Evolutionary conservation across 2,888 invertebrate species (phyloP), one percentile per base, ranked within the genome.

Genomic region (Mythimna vitellina): DNA sequence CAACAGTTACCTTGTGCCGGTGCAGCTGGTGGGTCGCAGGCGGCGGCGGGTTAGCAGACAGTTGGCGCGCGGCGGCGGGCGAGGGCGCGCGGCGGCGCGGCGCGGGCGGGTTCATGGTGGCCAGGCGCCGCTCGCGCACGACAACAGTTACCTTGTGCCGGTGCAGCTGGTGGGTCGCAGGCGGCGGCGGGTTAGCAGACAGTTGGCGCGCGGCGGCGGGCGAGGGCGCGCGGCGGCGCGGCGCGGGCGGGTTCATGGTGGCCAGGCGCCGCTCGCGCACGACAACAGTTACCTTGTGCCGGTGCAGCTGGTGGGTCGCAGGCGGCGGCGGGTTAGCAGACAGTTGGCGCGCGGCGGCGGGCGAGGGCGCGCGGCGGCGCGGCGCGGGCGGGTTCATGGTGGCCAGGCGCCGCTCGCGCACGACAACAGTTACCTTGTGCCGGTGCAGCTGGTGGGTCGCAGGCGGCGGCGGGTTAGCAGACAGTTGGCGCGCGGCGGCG

Each of bases 341-440:
- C 69, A 96, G 96, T 75, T 94, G 97, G 0, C 96, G 86, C 70
- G 96, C 92, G 87, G 95, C 94, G 71, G 93, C 91, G 74, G 96
- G 95, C 60, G 96, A 95, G 80, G 95, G 92, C 62, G 95, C 94
- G 70, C 95, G 95, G 56, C 96, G 94, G 49, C 97, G 96, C 74
- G 98, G 98, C 80, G 98, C 97, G 58, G 58, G n/a, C n/a, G 38
- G 98, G 93, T 98, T 98, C 98, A 98, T 98, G 76, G 96, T 94
- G 73, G 14, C 42, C 42, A 42, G 42, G 75, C 97, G 96, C 75
- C 97, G 95, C 92, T 97, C 97, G 38, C 38, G 42, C 42, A 42
- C 14, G 97, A 20, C 46, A 17, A 17, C 46, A 46, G 38, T 61
- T 61, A 61, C 61, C 72, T 73, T 72, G 54, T 91, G 97, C 78